Evolutionary conservation across 2,888 invertebrate species (phyloP).

Genomic region (Xylophagus ater): DNA sequence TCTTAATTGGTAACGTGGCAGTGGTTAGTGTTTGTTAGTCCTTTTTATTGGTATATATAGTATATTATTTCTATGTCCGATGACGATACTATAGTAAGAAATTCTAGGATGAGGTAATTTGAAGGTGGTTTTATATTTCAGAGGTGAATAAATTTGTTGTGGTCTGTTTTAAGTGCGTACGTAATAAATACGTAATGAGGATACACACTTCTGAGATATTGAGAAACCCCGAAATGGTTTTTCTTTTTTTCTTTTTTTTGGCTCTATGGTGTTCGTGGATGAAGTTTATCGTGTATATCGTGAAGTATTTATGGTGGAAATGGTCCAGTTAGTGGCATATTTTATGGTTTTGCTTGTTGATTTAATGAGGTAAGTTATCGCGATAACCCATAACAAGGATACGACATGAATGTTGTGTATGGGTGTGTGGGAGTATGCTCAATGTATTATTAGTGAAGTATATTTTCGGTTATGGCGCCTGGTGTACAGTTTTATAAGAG

Average conservation of each 20-base stretch:
- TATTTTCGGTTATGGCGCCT: too few relatives aligned
- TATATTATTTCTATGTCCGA: too few relatives aligned
- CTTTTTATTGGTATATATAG: conserved; percentile 11
- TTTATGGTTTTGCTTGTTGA: conserved; percentile 18
- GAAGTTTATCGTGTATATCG: too few relatives aligned
- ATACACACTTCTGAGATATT: conserved; percentile 7
- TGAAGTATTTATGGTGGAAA: not conserved
- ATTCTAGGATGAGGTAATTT: too few relatives aligned
- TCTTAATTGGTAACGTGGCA: conserved; percentile 18
- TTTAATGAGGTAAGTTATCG: conserved; percentile 17
- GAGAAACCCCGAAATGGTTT: too few relatives aligned
- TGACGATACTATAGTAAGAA: too few relatives aligned
- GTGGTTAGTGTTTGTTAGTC: conserved; percentile 15
- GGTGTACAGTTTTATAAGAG: too few relatives aligned
- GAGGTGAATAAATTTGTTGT: conserved; percentile 18
- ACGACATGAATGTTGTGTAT: too few relatives aligned
- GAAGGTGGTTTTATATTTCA: conserved; percentile 15
- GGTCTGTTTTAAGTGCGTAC: conserved; percentile 16
- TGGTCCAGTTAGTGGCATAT: conserved; percentile 12
- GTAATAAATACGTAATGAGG: conserved; percentile 19
- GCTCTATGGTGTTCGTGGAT: conserved; percentile 9
- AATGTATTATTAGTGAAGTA: too few relatives aligned
- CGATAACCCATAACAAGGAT: too few relatives aligned
- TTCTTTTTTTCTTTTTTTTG: too few relatives aligned
- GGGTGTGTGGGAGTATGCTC: too few relatives aligned